Conservation (phyloP, 1,140 invertebrate species). For the Drosophila nikananu region DNA sequence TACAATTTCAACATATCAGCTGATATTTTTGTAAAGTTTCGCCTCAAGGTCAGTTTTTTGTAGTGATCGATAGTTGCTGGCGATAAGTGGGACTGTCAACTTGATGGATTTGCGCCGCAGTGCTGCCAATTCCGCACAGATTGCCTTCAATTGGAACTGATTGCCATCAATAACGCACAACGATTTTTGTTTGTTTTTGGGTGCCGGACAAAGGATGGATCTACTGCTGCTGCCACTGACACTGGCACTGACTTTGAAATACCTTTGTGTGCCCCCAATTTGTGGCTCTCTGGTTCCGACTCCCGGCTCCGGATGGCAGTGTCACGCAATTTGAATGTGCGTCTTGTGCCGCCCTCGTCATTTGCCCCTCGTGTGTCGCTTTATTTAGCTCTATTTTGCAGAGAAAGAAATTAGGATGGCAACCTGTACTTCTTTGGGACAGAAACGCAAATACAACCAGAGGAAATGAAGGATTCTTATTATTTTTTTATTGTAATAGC, state of each 20-base stretch:
- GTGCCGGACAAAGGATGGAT: not conserved
- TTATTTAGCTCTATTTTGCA: constrained; percentile 7
- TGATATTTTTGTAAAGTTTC: not conserved
- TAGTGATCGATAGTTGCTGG: constrained; percentile 13
- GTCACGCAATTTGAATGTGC: constrained; percentile 73
- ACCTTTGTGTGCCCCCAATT: constrained; percentile 38
- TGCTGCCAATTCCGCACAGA: constrained; percentile 58
- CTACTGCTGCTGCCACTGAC: constrained; percentile 6
- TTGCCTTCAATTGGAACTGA: constrained; percentile 73
- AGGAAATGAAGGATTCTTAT: no score
- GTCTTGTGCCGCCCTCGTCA: constrained; percentile 50
- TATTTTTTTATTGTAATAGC: no score
- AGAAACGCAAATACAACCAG: no score
- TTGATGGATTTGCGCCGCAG: constrained; percentile 31
- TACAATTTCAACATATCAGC: not conserved
- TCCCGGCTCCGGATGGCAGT: not conserved
- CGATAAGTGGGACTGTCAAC: constrained; percentile 20
- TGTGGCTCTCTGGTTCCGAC: not conserved
- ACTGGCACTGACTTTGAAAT: constrained; percentile 48
- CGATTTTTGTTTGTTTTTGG: constrained; percentile 1
- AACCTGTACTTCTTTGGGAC: no score
- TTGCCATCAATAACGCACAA: constrained; percentile 58
- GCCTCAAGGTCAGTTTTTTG: not conserved
- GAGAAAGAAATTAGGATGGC: not conserved
- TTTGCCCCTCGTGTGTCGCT: constrained; percentile 19